Evolutionary conservation across 2,888 invertebrate genomes (phyloP).

Genomic region (Folsomia manolachei): DNA sequence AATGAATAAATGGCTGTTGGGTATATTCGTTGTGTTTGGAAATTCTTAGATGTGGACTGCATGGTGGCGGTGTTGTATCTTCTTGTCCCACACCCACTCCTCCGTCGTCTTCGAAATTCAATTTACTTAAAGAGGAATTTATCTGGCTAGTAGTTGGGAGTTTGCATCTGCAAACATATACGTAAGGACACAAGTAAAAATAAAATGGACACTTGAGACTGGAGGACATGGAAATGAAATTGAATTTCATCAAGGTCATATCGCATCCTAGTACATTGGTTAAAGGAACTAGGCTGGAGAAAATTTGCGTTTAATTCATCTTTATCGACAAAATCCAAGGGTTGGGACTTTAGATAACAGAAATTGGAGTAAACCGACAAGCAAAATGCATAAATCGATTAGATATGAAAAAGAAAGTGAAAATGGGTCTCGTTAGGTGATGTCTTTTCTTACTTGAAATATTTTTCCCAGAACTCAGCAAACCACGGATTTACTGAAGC

Average conservation of each 20-base stretch:
- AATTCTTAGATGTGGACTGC: not conserved
- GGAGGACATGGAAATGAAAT: not conserved
- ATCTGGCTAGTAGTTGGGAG: not conserved
- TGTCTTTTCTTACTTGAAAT: constrained; percentile 54
- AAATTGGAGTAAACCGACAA: too few species aligned
- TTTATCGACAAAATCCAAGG: too few species aligned
- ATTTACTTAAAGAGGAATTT: not conserved
- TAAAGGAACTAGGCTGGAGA: too few species aligned
- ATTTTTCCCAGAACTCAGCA: constrained; percentile 57
- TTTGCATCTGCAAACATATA: not conserved
- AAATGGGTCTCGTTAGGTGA: too few species aligned
- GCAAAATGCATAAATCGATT: too few species aligned
- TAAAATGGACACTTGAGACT: not conserved
- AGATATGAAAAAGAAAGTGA: too few species aligned
- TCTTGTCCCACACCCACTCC: too few species aligned
- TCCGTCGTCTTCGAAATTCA: not conserved
- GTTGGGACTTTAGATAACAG: too few species aligned
- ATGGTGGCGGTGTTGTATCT: too few species aligned
- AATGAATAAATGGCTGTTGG: constrained; percentile 58
- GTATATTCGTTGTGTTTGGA: constrained; percentile 50
- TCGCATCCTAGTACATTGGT: not conserved
- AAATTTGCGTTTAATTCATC: not conserved
- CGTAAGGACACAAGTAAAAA: not conserved
- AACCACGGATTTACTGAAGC: constrained; percentile 58
- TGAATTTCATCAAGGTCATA: not conserved